Percentiles rank a stretch among this genome's conserved stretches.
phyloP scores from a whole-genome alignment of 2,888 invertebrate genomes.

The Tetramorium bicarinatum region DNA sequence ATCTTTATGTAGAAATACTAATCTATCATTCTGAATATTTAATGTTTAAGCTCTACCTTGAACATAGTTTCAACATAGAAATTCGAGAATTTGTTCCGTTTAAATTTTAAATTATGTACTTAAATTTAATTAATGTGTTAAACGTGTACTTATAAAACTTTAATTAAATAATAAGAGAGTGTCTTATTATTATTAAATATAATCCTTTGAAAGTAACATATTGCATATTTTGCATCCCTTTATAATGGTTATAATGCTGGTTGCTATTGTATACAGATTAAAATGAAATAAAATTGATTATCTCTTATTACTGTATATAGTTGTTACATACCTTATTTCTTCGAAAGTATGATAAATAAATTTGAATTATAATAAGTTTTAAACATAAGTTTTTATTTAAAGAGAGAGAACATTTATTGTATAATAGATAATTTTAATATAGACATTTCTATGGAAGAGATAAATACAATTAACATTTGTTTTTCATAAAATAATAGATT shows the following conservation, averaged over 20 bases:
- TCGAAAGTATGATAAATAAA: neutral
- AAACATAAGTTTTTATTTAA: neutral
- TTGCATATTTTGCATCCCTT: conserved; percentile 64
- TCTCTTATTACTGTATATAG: conserved; percentile 29
- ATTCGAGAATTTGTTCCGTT: conserved; percentile 9
- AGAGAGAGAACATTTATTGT: neutral
- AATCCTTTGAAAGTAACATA: conserved; percentile 28
- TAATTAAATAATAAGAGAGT: neutral
- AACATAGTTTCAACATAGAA: neutral
- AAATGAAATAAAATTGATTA: conserved; percentile 70
- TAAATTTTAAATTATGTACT: conserved; percentile 15
- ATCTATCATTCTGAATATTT: neutral
- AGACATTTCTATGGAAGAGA: too few relatives aligned
- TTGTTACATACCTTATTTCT: neutral
- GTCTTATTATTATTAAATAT: neutral
- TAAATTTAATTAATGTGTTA: conserved; percentile 20
- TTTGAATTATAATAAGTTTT: conserved; percentile 7
- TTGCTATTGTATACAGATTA: conserved; percentile 71
- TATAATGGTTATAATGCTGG: conserved; percentile 67
- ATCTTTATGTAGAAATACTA: neutral
- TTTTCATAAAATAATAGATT: too few relatives aligned
- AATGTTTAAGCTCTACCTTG: neutral
- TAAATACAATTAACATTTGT: too few relatives aligned
- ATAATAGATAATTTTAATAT: conserved; percentile 89
- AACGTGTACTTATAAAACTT: conserved; percentile 6